Evolutionary conservation across 2,113 vertebrate species (phyloP).

Genomic region (Cyanoramphus novaezelandiae): DNA sequence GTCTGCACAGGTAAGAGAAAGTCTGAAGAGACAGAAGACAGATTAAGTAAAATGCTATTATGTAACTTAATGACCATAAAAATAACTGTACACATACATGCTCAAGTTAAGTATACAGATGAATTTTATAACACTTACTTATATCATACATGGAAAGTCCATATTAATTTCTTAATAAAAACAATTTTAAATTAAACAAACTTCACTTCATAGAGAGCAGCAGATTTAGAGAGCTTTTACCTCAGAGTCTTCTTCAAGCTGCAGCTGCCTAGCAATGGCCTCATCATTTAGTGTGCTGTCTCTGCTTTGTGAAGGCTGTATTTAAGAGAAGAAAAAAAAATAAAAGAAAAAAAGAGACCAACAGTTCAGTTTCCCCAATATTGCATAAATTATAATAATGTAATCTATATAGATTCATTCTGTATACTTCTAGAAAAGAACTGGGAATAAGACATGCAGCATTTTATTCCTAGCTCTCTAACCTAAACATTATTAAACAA

Average conservation of each 20-base stretch:
- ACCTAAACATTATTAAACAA: neutral
- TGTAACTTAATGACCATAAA: neutral
- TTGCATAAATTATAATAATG: neutral
- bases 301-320: conserved; percentile 75
- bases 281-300: conserved; percentile 82
- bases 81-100: neutral
- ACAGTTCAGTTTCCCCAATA: neutral
- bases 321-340: neutral
- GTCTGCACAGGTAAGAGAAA: neutral
- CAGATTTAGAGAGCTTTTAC: conserved; percentile 66
- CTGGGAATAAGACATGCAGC: neutral
- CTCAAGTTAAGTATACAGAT: neutral
- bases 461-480: neutral
- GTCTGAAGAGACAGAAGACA: neutral
- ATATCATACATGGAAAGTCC: neutral
- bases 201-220: neutral
- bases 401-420: neutral
- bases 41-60: neutral
- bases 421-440: neutral
- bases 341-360: neutral
- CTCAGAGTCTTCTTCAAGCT: conserved; percentile 90
- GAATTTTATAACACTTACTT: neutral
- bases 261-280: conserved; percentile 86
- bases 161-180: neutral
- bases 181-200: neutral